Evolutionary conservation across 2,888 invertebrate genomes (phyloP).

Genomic region (Drosophila macrothrix): DNA sequence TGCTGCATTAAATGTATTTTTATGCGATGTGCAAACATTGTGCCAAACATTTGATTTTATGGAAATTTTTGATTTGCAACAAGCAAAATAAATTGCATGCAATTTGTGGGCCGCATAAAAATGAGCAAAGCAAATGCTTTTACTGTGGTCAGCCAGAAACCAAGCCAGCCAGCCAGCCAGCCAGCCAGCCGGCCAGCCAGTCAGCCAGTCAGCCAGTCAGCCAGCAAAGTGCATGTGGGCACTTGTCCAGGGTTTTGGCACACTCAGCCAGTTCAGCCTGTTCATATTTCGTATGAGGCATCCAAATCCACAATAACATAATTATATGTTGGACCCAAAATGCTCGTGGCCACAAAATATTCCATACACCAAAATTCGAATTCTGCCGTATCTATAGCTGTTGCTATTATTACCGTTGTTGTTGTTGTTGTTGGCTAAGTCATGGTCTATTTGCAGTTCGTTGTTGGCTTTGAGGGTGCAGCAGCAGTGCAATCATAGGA

Average conservation of each 20-base stretch:
- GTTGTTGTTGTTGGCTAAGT: constrained; percentile 17
- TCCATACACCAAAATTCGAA: constrained; percentile 32
- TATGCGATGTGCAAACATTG: constrained; percentile 68
- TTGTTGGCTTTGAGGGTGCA: constrained; percentile 45
- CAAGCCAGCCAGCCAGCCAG: background rate
- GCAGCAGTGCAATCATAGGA: constrained; percentile 49
- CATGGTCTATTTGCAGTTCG: constrained; percentile 57
- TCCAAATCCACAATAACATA: constrained; percentile 58
- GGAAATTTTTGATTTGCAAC: constrained; percentile 78
- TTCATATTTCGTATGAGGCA: constrained; percentile 38
- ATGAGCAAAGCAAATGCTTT: constrained; percentile 62
- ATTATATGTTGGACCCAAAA: constrained; percentile 57
- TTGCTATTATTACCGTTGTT: constrained; percentile 14
- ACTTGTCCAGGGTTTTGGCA: constrained; percentile 2
- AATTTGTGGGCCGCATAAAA: constrained; percentile 74
- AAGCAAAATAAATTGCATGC: constrained; percentile 77
- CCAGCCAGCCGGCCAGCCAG: constrained; percentile 1
- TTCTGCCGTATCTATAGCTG: constrained; percentile 8
- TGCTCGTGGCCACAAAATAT: constrained; percentile 53
- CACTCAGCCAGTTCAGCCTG: constrained; percentile 3
- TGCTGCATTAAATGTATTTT: constrained; percentile 72
- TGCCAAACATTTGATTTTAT: constrained; percentile 70
- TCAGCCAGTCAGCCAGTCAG: constrained; percentile 21
- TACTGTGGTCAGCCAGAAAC: constrained; percentile 26
- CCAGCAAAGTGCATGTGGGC: constrained; percentile 25